phyloP scores from a whole-genome alignment of 2,113 vertebrate genomes.

The Pundamilia nyererei region DNA sequence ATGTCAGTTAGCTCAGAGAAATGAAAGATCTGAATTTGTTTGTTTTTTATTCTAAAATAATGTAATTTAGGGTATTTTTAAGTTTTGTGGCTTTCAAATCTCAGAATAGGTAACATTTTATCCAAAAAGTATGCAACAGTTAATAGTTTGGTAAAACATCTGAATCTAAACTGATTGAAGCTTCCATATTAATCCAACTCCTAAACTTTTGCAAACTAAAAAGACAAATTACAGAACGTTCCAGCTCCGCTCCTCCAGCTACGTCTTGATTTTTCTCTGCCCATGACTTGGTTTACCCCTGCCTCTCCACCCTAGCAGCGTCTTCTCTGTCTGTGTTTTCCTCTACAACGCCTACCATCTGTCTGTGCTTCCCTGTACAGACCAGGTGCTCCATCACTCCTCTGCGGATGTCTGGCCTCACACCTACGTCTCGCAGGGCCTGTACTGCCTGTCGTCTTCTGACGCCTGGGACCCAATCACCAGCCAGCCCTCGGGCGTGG shows the following conservation, averaged over 20 bases:
- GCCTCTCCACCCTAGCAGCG: not conserved
- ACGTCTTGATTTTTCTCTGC: not conserved
- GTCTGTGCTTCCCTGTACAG: conserved; percentile 24
- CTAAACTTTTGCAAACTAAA: not conserved
- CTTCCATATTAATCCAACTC: not conserved
- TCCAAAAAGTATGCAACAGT: rapidly evolving
- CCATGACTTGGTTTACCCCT: not conserved
- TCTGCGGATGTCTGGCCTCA: conserved; percentile 91
- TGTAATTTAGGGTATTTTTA: not conserved
- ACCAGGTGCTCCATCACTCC: conserved; percentile 82
- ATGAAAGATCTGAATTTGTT: not conserved
- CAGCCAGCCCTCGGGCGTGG: conserved; percentile 90
- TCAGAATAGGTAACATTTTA: not conserved
- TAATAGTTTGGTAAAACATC: not conserved
- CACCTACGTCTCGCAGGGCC: conserved; percentile 94
- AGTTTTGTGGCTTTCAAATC: not conserved
- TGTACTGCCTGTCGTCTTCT: conserved; percentile 93
- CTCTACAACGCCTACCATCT: not conserved
- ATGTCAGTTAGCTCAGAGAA: not conserved
- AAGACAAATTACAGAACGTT: not conserved
- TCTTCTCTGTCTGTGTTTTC: not conserved
- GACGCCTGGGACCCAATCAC: conserved; percentile 92
- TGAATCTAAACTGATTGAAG: not conserved
- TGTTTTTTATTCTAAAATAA: not conserved
- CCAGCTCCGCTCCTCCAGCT: not conserved